phyloP scores from a whole-genome alignment of 2,888 invertebrate species.

The Chaetogeoica ovagalla region DNA sequence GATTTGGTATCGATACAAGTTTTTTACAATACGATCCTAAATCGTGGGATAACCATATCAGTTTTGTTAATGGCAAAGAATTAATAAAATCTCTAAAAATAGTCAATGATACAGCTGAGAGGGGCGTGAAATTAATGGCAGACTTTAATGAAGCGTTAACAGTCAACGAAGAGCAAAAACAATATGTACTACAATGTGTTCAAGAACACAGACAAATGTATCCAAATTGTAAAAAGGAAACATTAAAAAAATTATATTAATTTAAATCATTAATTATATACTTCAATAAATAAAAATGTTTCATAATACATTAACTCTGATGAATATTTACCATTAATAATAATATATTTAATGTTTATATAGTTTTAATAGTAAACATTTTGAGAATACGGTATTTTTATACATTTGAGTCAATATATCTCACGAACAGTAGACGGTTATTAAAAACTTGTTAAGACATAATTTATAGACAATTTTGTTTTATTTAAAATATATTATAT shows the following conservation, averaged over 20 bases:
- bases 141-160: conserved; percentile 1
- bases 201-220: conserved; percentile 5
- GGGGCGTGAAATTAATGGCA: neutral
- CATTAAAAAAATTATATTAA: conserved; percentile 15
- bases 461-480: conserved; percentile 17
- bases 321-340: conserved; percentile 1
- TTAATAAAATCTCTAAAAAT: neutral
- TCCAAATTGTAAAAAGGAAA: conserved; percentile 15
- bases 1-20: conserved; percentile 18
- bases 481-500: neutral
- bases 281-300: conserved; percentile 9
- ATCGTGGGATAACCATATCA: no score
- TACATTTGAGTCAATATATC: conserved; percentile 5
- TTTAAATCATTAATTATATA: conserved; percentile 15
- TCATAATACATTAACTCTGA: conserved; percentile 8
- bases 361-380: neutral
- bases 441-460: neutral
- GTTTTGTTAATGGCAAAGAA: conserved; percentile 16
- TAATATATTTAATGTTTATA: conserved; percentile 11
- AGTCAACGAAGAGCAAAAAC: conserved; percentile 3
- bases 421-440: conserved; percentile 7
- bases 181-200: conserved; percentile 12
- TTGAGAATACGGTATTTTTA: conserved; percentile 5
- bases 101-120: conserved; percentile 12
- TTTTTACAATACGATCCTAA: neutral